A percentile compares a stretch with the other conserved stretches of the same genome.
phyloP scores from a whole-genome alignment of 2,797 vertebrate genomes.

The Psittacula derbiana region DNA sequence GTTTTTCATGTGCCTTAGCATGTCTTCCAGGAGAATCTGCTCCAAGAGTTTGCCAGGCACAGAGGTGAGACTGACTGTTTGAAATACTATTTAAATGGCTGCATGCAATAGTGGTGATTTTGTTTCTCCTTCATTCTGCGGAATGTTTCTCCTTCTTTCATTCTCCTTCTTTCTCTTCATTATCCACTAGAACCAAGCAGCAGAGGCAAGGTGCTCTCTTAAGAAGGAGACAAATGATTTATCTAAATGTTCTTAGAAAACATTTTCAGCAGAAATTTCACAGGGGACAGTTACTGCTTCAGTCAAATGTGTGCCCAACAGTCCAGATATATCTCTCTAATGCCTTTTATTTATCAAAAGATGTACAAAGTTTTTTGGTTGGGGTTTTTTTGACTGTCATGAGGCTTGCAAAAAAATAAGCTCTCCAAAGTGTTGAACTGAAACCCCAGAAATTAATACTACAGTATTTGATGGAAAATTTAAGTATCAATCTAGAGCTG shows the following conservation, averaged over 20 bases:
- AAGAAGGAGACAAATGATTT: neutral
- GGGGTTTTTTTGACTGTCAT: accelerated
- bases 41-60: too few relatives aligned
- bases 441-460: neutral
- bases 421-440: neutral
- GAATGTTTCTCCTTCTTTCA: neutral
- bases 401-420: neutral
- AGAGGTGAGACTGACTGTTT: neutral
- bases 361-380: neutral
- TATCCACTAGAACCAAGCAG: neutral
- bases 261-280: neutral
- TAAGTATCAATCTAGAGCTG: neutral
- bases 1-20: too few relatives aligned
- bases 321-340: neutral
- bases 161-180: neutral
- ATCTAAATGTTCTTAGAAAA: neutral
- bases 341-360: neutral
- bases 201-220: neutral
- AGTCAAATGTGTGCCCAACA: neutral
- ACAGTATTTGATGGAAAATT: neutral
- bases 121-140: neutral
- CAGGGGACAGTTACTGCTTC: neutral
- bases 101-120: neutral
- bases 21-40: too few relatives aligned
- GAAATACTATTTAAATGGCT: neutral